Base-by-base conservation (phyloP, 2,797 vertebrate genomes). In the Tragelaphus eurycerus region DNA sequence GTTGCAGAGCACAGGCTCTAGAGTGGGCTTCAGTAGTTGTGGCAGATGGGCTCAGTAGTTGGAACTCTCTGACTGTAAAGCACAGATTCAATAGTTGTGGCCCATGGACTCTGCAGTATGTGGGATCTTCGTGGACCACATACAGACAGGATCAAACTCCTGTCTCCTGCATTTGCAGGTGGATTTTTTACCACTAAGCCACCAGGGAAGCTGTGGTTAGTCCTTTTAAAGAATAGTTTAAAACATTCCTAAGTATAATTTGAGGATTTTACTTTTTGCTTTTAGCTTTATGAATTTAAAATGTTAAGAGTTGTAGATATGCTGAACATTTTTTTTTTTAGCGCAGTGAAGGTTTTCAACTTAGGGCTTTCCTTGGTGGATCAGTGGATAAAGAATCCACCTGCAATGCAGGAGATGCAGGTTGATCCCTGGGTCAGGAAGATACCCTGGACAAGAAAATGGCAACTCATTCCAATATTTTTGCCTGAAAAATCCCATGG, bases 241-340 rank as follows among this genome's bases (percentile, higher is more conserved):
- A 96, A 89, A 93, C 84, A 59, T 86, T 96, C 21, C 62, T 93
- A 71, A 89, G 85, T 91, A 90, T 86, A 96, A 96, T 84, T 93
- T 93, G 48, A 94, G 15, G 11, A 23, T 52, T 71, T 94, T 59
- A 16, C 74, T 52, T 86, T 93, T 87, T 93, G 50, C 89, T 94
- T 92, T 76, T 54, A 90, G 48, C 48, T 79, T 79, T 52, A 89
- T 60, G 50, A 88, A 96, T 93, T 89, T 48, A 90, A 31, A 92
- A 55, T 95, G 34, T 90, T 90, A 85, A 62, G 60, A 86, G 48
- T 86, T 96, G 9, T 84, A 84, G 48, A 62, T 93, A 23, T 55
- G 10, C 46, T 95, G 27, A 55, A 38, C 50, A 3, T 71, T 38
- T 71, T 38, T 57, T 95, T 92, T 74, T 93, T 97, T 87, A 91